Evolutionary conservation across 2,888 invertebrate species (phyloP).

Genomic region (Papilio gigon): DNA sequence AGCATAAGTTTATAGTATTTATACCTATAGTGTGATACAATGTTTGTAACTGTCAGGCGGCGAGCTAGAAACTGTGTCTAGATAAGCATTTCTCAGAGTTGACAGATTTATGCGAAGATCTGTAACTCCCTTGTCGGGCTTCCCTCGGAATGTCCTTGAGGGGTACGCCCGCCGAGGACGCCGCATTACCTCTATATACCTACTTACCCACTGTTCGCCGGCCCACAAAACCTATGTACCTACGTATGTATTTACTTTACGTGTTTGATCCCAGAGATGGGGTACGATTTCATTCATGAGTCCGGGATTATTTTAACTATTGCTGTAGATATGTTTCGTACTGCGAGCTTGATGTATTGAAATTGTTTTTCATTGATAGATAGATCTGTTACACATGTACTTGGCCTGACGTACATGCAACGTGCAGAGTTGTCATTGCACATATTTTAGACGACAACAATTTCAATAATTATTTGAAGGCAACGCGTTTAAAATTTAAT

Average conservation of each 20-base stretch:
- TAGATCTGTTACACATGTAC: not conserved
- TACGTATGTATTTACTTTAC: slow-evolving; percentile 48
- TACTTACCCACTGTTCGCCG: slow-evolving; percentile 58
- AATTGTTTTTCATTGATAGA: slow-evolving; percentile 6
- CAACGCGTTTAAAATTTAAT: too few relatives aligned
- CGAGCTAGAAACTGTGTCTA: slow-evolving; percentile 39
- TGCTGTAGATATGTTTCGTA: slow-evolving; percentile 1
- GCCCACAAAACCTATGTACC: slow-evolving; percentile 46
- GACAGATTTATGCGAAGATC: slow-evolving; percentile 58
- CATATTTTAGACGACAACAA: too few relatives aligned
- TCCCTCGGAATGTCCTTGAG: slow-evolving; percentile 66
- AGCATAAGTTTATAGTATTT: slow-evolving; percentile 6
- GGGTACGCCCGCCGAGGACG: slow-evolving; percentile 65
- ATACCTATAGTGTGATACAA: slow-evolving; percentile 29
- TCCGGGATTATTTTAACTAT: slow-evolving; percentile 38
- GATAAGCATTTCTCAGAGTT: slow-evolving; percentile 42
- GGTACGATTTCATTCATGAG: slow-evolving; percentile 42
- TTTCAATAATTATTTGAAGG: too few relatives aligned
- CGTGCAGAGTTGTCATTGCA: too few relatives aligned
- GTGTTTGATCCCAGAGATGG: slow-evolving; percentile 33
- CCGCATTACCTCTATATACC: slow-evolving; percentile 56
- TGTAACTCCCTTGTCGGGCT: slow-evolving; percentile 62
- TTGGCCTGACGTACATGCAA: too few relatives aligned
- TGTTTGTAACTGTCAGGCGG: slow-evolving; percentile 34
- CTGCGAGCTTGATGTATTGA: not conserved